phyloP scores from a whole-genome alignment of 2,888 invertebrate genomes.

The Apoderus coryli region DNA sequence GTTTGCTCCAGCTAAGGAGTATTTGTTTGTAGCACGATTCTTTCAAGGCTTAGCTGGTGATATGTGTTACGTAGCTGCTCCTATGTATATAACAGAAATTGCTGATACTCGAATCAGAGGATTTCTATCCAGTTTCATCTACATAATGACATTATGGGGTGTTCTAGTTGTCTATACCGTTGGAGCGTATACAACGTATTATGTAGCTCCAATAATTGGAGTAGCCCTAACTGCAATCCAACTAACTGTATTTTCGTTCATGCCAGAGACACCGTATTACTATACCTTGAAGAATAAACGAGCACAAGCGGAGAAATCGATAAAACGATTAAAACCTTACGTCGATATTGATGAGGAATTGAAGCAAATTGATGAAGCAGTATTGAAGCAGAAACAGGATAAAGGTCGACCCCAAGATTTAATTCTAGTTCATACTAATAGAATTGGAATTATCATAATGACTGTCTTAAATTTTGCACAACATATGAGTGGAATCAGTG shows the following conservation, averaged over 20 bases:
- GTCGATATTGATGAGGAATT: slow-evolving; percentile 25
- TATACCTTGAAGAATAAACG: slow-evolving; percentile 22
- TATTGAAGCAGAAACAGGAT: slow-evolving; percentile 26
- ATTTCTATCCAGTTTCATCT: slow-evolving; percentile 25
- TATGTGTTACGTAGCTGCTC: slow-evolving; percentile 27
- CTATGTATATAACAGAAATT: slow-evolving; percentile 30
- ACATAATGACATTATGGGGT: slow-evolving; percentile 28
- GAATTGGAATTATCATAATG: slow-evolving; percentile 29
- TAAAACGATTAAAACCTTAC: slow-evolving; percentile 22
- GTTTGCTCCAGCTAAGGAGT: slow-evolving; percentile 19
- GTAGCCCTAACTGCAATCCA: slow-evolving; percentile 23
- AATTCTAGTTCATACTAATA: slow-evolving; percentile 25
- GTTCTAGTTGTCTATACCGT: slow-evolving; percentile 23
- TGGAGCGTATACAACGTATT: slow-evolving; percentile 24
- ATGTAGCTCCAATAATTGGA: slow-evolving; percentile 26
- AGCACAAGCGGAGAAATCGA: slow-evolving; percentile 23
- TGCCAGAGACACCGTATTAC: slow-evolving; percentile 31
- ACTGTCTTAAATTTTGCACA: slow-evolving; percentile 28
- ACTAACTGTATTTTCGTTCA: slow-evolving; percentile 26
- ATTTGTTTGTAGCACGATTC: slow-evolving; percentile 24
- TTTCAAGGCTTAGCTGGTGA: slow-evolving; percentile 27
- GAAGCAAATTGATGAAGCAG: slow-evolving; percentile 25
- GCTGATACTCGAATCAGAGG: slow-evolving; percentile 28
- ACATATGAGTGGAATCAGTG: slow-evolving; percentile 30
- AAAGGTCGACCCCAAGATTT: slow-evolving; percentile 26